Percentiles rank a stretch among this genome's conserved stretches.
Conservation (phyloP, 2,888 invertebrate genomes). For the Blera fallax region DNA sequence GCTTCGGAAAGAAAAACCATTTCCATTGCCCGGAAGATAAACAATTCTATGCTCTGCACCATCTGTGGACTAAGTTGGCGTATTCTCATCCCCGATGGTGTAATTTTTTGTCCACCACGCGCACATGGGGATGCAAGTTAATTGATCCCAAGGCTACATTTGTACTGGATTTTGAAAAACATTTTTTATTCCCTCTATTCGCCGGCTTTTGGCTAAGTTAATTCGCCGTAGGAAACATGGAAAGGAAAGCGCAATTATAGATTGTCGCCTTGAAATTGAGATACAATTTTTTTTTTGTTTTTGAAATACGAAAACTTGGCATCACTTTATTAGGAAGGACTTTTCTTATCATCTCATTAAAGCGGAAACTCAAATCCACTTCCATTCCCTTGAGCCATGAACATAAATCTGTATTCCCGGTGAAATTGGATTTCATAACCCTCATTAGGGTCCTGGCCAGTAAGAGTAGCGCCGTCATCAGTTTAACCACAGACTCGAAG, state of each 20-base stretch:
- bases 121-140: slow-evolving; percentile 6
- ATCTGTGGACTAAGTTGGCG: not conserved
- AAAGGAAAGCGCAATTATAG: not conserved
- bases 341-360: slow-evolving; percentile 17
- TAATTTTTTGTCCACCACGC: not conserved
- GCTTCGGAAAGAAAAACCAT: not conserved
- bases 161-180: not conserved
- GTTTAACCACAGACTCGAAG: not conserved
- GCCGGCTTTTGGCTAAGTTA: not conserved
- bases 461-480: not conserved
- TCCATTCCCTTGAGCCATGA: not conserved
- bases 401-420: not conserved
- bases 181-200: not conserved
- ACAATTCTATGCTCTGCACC: not conserved
- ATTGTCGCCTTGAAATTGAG: not conserved
- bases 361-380: slow-evolving; percentile 5
- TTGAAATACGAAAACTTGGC: not conserved
- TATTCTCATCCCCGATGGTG: not conserved
- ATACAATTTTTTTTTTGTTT: not conserved
- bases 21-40: not conserved
- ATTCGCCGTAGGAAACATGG: not conserved
- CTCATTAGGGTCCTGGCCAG: not conserved
- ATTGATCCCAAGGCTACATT: slow-evolving; percentile 43
- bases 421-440: slow-evolving; percentile 22
- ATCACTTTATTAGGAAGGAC: not conserved